phyloP scores from a whole-genome alignment of 2,113 vertebrate genomes.

The Lepus europaeus region DNA sequence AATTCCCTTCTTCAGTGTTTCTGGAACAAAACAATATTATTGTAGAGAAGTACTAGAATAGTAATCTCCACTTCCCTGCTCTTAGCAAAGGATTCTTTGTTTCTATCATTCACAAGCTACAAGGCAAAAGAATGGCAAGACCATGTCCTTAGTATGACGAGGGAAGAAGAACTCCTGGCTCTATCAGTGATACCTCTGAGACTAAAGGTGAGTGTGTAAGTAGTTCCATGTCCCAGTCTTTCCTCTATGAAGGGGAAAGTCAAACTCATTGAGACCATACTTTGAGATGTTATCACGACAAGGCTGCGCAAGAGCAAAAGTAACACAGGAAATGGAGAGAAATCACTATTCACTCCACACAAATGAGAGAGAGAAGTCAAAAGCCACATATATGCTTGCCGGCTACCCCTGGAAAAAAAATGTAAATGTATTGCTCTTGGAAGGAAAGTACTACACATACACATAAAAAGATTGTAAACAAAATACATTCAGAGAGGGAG shows the following conservation, averaged over 20 bases:
- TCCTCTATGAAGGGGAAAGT: neutral
- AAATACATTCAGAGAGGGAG: neutral
- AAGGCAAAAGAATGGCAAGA: neutral
- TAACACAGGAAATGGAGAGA: neutral
- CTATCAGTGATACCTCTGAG: neutral
- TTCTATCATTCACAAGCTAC: neutral
- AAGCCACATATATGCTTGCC: neutral
- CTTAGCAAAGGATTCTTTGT: neutral
- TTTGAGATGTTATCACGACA: neutral
- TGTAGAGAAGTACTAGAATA: neutral
- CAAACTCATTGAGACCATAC: neutral
- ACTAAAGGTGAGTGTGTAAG: neutral
- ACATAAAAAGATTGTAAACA: neutral
- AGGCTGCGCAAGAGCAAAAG: neutral
- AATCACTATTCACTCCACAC: neutral
- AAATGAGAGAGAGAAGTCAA: neutral
- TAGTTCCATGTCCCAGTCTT: neutral
- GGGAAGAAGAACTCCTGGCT: neutral
- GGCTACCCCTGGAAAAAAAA: neutral
- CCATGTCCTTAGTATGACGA: neutral
- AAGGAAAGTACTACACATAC: neutral
- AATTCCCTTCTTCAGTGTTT: neutral
- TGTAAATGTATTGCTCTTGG: neutral
- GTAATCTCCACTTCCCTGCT: neutral
- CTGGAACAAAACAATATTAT: neutral